These are phyloP conservation scores for Xiphophorus couchianus DNA, from an alignment of 2,113 vertebrate species.

Conservation along the genomic window DNA sequence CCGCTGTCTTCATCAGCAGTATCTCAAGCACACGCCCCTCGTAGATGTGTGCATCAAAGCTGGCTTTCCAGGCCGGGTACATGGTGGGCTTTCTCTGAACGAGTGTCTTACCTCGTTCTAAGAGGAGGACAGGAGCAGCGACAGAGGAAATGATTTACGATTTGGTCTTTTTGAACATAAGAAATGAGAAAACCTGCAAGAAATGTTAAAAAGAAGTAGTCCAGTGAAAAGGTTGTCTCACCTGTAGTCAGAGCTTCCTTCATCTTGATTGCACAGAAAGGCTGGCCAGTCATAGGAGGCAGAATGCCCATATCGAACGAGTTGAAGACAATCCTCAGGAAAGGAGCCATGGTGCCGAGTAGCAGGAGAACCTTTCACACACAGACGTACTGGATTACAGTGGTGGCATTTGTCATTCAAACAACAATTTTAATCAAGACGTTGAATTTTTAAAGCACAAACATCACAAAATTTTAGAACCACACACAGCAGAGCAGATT, in stretches of 20 bases:
- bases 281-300: slow-evolving; percentile 78
- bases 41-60: slow-evolving; percentile 95
- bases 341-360: slow-evolving; percentile 87
- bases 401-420: slow-evolving; percentile 2
- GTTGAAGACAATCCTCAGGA: slow-evolving; percentile 93
- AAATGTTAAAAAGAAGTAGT: neutral
- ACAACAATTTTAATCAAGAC: slow-evolving; percentile 11
- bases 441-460: neutral
- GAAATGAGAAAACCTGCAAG: slow-evolving; percentile 4
- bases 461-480: neutral
- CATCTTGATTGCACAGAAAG: slow-evolving; percentile 96
- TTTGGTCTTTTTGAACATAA: neutral
- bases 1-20: slow-evolving; percentile 93
- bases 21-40: slow-evolving; percentile 97
- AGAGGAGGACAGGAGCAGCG: neutral
- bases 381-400: slow-evolving; percentile 29
- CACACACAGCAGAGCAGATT: neutral
- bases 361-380: slow-evolving; percentile 50
- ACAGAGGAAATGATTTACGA: neutral
- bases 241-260: slow-evolving; percentile 94
- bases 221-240: slow-evolving; percentile 57
- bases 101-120: slow-evolving; percentile 95
- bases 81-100: slow-evolving; percentile 97
- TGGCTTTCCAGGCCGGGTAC: slow-evolving; percentile 95
- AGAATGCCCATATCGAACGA: slow-evolving; percentile 89